These are phyloP conservation scores for Girardia tigrina DNA, from an alignment of 2,888 invertebrate genomes.

Conservation along the genomic window DNA sequence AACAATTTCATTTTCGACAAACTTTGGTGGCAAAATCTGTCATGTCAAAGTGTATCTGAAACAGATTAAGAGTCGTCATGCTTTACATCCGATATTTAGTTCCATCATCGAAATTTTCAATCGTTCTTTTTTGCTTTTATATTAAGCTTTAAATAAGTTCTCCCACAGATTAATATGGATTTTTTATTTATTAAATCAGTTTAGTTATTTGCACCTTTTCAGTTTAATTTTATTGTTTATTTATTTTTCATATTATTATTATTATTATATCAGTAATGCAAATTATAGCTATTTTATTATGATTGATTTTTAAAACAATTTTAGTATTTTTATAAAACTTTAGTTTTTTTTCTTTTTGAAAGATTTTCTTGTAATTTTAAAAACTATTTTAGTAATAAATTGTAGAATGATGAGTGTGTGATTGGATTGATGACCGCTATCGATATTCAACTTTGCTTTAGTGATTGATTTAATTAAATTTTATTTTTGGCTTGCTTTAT, in stretches of 20 bases:
- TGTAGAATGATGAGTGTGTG: too few species aligned
- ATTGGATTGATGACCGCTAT: background rate
- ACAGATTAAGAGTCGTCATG: background rate
- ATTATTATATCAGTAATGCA: too few species aligned
- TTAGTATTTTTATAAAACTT: slow-evolving; percentile 17
- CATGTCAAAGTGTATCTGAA: too few species aligned
- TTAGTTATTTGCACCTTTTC: background rate
- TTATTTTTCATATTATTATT: too few species aligned
- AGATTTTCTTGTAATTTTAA: slow-evolving; percentile 20
- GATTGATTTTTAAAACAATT: background rate
- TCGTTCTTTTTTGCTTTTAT: background rate
- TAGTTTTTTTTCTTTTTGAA: slow-evolving; percentile 2
- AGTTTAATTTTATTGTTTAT: background rate
- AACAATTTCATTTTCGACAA: too few species aligned
- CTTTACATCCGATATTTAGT: background rate
- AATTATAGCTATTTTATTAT: background rate
- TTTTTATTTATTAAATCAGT: background rate
- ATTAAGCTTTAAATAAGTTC: background rate
- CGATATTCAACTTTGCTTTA: background rate
- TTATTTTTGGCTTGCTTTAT: too few species aligned
- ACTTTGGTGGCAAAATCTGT: too few species aligned
- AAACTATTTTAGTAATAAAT: background rate
- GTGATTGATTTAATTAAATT: background rate
- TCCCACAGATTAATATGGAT: background rate
- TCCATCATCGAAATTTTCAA: background rate